Base-by-base conservation (phyloP, 2,888 invertebrate genomes). In the Dolichopus griseipennis region DNA sequence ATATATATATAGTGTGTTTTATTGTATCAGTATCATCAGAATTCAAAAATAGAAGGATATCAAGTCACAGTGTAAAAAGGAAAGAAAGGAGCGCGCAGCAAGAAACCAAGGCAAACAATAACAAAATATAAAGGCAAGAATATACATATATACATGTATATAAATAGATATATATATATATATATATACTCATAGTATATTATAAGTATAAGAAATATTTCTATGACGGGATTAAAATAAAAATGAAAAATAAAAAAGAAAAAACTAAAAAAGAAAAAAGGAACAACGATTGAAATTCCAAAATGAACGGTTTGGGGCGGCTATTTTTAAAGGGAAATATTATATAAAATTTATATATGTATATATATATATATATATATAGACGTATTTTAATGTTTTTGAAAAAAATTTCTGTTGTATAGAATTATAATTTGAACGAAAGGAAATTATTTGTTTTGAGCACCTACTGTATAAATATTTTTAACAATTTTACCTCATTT, bases 261-360 rank as follows among this genome's bases (percentile, higher is more conserved):
- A 18, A 15, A 52, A 52, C 18, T 18, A 52, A 52, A n/a, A 6
- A 52, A 52, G 18, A 52, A 52, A 52, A 52, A 52, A 52, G 52
- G 52, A 52, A 52, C 52, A 52, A 52, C 52, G 52, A 52, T 52
- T 52, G 52, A 52, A 52, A 52, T 52, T 52, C 52, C 52, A 52
- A 52, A 52, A 52, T 52, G 52, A 52, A 52, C 52, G 52, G 52
- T 52, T 52, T 52, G 52, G 52, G 52, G 52, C 52, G 52, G 52
- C 52, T 52, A 52, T 52, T 52, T 52, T 52, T 52, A 52, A 52
- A 52, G 52, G 52, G 52, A 52, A 52, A 52, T n/a, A 52, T 52
- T 52, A 52, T 52, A 52, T 18, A 52, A 52, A 41, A 52, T 52
- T 52, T 52, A 52, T 52, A 52, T 18, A 52, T n/a, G 18, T n/a